Percentiles rank a stretch among this genome's conserved stretches.
These are phyloP conservation scores for Mungos mungo DNA, from an alignment of 2,113 vertebrate genomes.

Conservation along the genomic window DNA sequence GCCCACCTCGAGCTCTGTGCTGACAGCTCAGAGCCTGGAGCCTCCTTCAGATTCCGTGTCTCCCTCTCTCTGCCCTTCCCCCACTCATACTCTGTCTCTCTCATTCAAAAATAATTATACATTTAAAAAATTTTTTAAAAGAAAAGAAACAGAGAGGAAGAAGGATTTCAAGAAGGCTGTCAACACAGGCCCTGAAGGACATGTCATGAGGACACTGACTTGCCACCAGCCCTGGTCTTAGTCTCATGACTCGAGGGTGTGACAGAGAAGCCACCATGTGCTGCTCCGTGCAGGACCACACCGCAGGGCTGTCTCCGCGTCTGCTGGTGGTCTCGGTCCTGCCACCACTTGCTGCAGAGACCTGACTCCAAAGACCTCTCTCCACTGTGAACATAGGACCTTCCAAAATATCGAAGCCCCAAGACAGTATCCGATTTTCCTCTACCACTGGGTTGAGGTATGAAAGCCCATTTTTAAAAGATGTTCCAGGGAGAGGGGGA, in stretches of 20 bases:
- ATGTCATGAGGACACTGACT: too few species aligned
- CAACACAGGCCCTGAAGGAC: not conserved
- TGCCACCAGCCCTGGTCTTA: not conserved
- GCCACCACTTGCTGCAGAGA: not conserved
- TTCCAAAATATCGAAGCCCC: not conserved
- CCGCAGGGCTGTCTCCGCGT: not conserved
- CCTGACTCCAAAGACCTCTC: not conserved
- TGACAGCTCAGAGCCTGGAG: too few species aligned
- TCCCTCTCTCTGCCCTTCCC: too few species aligned
- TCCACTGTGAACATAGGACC: not conserved
- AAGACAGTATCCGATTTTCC: not conserved
- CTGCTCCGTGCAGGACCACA: not conserved
- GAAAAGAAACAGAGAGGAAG: not conserved
- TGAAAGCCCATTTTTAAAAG: slow-evolving; percentile 11
- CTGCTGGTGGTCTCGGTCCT: not conserved
- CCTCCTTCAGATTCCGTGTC: too few species aligned
- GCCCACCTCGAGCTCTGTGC: too few species aligned
- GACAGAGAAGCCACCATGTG: not conserved
- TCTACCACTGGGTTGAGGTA: not conserved
- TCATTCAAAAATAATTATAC: too few species aligned
- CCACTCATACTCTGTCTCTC: too few species aligned
- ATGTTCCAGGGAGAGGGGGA: not conserved
- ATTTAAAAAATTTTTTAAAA: too few species aligned
- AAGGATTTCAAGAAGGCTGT: not conserved
- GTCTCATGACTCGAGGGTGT: not conserved